These are phyloP conservation scores for Palythoa heliodiscus DNA, from an alignment of 92 coral and sea anemone genomes.

Conservation along the genomic window DNA sequence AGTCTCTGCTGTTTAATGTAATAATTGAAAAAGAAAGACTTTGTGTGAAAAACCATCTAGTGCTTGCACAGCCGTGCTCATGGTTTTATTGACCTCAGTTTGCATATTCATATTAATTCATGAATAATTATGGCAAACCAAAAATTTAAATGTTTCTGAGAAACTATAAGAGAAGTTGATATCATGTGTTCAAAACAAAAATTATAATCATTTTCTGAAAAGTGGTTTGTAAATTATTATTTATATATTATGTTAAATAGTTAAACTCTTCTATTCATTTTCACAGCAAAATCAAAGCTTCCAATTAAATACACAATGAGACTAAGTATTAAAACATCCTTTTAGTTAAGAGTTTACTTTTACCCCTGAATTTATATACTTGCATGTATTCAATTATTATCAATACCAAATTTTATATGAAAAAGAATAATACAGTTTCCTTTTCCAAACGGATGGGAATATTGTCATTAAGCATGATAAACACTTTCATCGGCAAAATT, in stretches of 20 bases:
- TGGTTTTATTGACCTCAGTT: not conserved
- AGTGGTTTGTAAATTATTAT: not conserved
- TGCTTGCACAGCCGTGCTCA: not conserved
- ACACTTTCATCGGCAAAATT: constrained; percentile 11
- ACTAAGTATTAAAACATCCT: constrained; percentile 10
- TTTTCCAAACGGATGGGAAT: not conserved
- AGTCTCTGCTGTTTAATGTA: not conserved
- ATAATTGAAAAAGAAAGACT: not conserved
- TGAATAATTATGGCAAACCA: not conserved
- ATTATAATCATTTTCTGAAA: not conserved
- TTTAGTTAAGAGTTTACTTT: constrained; percentile 16
- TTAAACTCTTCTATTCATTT: not conserved
- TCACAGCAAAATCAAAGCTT: constrained; percentile 1
- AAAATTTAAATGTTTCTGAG: constrained; percentile 5
- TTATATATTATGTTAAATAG: not conserved
- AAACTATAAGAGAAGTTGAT: not conserved
- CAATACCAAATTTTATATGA: constrained; percentile 17
- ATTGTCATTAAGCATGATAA: constrained; percentile 5
- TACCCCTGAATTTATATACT: constrained; percentile 2
- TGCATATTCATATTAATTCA: not conserved
- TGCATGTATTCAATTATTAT: constrained; percentile 11
- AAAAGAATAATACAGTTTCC: constrained; percentile 9
- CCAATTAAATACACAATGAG: constrained; percentile 3
- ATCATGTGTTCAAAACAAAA: not conserved
- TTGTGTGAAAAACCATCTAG: not conserved